Evolutionary conservation across 2,113 vertebrate genomes (phyloP).

Genomic region (Polypterus bichir): DNA sequence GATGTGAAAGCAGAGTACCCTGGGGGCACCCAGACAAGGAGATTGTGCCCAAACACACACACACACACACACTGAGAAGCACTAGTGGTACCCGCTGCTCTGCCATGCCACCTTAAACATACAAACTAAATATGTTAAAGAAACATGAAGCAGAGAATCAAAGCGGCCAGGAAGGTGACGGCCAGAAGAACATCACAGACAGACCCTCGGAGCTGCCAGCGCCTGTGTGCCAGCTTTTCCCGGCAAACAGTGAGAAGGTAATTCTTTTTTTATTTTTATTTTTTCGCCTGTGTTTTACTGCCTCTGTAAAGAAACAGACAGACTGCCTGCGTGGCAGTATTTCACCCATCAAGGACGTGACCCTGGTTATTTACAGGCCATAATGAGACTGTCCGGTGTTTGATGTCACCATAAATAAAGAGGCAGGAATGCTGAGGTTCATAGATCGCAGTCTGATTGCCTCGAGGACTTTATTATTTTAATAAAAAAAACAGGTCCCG

Average conservation of each 20-base stretch:
- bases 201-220: too few relatives aligned
- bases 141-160: too few relatives aligned
- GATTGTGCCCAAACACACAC: too few relatives aligned
- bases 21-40: too few relatives aligned
- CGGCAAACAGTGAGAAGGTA: slow-evolving; percentile 24
- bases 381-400: slow-evolving; percentile 65
- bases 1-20: too few relatives aligned
- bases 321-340: slow-evolving; percentile 40
- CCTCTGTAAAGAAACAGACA: slow-evolving; percentile 29
- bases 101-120: too few relatives aligned
- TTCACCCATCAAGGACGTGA: slow-evolving; percentile 68
- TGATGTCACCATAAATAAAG: slow-evolving; percentile 72
- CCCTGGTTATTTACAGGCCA: slow-evolving; percentile 62
- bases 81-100: too few relatives aligned
- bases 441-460: slow-evolving; percentile 39
- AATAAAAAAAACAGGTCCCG: slow-evolving; percentile 45
- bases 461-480: slow-evolving; percentile 50
- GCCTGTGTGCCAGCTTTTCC: not conserved
- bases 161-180: too few relatives aligned
- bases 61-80: too few relatives aligned
- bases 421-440: slow-evolving; percentile 51
- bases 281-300: slow-evolving; percentile 49
- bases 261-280: slow-evolving; percentile 35
- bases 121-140: too few relatives aligned
- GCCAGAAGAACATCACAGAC: too few relatives aligned